Percentiles rank a stretch among this genome's conserved stretches.
Evolutionary conservation across 2,888 invertebrate genomes (phyloP).

Genomic region (Campoletis raptor): DNA sequence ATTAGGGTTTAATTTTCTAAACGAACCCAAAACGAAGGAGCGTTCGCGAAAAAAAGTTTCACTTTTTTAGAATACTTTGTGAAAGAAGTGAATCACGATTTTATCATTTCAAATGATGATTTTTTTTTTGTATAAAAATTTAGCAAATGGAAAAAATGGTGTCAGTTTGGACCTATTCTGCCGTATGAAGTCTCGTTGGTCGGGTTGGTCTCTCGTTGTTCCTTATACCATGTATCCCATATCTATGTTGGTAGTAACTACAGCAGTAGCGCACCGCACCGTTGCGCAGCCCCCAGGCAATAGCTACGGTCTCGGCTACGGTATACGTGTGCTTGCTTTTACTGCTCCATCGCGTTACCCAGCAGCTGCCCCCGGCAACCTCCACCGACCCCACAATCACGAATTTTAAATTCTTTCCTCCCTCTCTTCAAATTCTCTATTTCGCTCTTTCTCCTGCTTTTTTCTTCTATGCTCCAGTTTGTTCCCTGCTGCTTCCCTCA

Average conservation of each 20-base stretch:
- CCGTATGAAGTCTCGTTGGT: constrained; percentile 8
- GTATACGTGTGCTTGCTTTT: constrained; percentile 40
- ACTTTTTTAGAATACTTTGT: background rate
- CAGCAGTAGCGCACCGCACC: constrained; percentile 66
- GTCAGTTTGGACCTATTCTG: background rate
- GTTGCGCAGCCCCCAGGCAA: constrained; percentile 67
- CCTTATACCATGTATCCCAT: constrained; percentile 7
- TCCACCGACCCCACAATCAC: constrained; percentile 57
- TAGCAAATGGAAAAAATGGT: background rate
- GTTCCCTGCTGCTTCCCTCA: constrained; percentile 17
- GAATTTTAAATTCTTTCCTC: constrained; percentile 61
- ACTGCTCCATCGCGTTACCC: constrained; percentile 53
- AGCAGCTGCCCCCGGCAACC: constrained; percentile 61
- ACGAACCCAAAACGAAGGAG: background rate
- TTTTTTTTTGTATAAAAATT: background rate
- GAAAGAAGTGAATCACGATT: background rate
- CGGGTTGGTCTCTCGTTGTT: constrained; percentile 5
- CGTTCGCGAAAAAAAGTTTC: background rate
- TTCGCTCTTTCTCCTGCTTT: background rate
- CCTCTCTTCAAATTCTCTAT: background rate
- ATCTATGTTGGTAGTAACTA: constrained; percentile 44
- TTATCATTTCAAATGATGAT: background rate
- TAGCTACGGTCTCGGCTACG: constrained; percentile 45
- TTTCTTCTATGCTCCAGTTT: constrained; percentile 19
- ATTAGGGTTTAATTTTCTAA: too few relatives aligned